Evolutionary conservation across 2,888 invertebrate genomes (phyloP), one percentile per base, ranked within the genome.

Genomic region (Synanthedon myopaeformis): DNA sequence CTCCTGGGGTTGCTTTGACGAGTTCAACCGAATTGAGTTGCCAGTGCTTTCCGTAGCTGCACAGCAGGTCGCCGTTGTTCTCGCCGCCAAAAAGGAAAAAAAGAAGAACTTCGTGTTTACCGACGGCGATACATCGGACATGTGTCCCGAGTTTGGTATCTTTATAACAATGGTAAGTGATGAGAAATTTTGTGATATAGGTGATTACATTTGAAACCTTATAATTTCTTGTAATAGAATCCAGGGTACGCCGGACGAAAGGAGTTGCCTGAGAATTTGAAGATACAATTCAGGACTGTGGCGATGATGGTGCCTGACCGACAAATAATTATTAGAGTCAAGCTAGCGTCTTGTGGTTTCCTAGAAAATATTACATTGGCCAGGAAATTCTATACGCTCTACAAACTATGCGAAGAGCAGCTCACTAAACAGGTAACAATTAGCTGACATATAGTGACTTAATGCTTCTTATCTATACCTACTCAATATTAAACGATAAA

Each of bases 231-330:
- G 4, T 13, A 17, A 17, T 52, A 97, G 97, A 98, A 98, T 89
- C 98, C 98, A 13, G 98, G 98, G 0, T 98, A 98, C 73, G 98
- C 98, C 35, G 98, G 98, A 0, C 91, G 98, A 55, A 98, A 98
- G 69, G 98, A 98, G 75, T 79, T 98, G 51, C 98, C 98, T 0
- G 98, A 98, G 84, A 98, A 98, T 83, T 88, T 98, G 61, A 98
- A 98, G 89, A 97, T 98, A 65, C 98, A 98, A 81, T 98, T 98
- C 81, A 92, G 98, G 54, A 97, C 97, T 0, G 98, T 98, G 0
- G 97, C 98, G 49, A 98, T 98, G 98, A 98, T 98, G 98, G 98
- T 98, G 13, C 98, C 98, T 0, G 98, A 98, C 77, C 88, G 98
- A 56, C 98, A 97, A 82, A 98, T 98, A 69, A 98, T 98, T 68